Percentiles rank a stretch among this genome's conserved stretches.
phyloP scores from a whole-genome alignment of 2,888 invertebrate genomes.

The Polyploca ridens region DNA sequence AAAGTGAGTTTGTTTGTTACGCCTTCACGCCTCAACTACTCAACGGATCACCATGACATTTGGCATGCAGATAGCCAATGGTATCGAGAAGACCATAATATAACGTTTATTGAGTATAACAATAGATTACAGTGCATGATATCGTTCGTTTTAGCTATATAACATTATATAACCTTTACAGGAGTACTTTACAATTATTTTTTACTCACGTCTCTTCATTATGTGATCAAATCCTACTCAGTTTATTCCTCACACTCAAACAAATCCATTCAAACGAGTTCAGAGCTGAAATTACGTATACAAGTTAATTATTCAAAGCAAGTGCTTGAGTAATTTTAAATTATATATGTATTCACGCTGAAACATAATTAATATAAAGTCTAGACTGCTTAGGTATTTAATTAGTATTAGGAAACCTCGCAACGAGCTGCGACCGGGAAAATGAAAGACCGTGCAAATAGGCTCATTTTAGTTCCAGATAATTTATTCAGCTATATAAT shows the following conservation, averaged over 20 bases:
- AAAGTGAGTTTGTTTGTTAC: no score
- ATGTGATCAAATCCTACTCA: no score
- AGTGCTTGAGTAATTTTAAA: not conserved
- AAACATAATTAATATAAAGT: slow-evolving; percentile 6
- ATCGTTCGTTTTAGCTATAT: no score
- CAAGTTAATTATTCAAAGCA: not conserved
- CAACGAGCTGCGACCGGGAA: not conserved
- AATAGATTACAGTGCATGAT: no score
- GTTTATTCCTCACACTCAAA: not conserved
- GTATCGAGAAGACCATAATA: no score
- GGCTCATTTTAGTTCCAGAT: not conserved
- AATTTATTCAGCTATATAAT: not conserved
- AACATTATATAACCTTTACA: no score
- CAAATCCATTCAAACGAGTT: not conserved
- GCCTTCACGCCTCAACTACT: no score
- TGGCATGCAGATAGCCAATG: no score
- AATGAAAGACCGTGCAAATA: not conserved
- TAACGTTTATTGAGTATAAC: no score
- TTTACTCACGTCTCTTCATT: no score
- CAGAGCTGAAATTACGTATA: not conserved
- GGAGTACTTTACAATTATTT: no score
- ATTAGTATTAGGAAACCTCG: slow-evolving; percentile 3
- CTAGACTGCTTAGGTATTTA: slow-evolving; percentile 8
- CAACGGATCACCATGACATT: no score
- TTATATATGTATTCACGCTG: not conserved